Conservation (phyloP, 92 coral and sea anemone species). For the Porites lobata region DNA sequence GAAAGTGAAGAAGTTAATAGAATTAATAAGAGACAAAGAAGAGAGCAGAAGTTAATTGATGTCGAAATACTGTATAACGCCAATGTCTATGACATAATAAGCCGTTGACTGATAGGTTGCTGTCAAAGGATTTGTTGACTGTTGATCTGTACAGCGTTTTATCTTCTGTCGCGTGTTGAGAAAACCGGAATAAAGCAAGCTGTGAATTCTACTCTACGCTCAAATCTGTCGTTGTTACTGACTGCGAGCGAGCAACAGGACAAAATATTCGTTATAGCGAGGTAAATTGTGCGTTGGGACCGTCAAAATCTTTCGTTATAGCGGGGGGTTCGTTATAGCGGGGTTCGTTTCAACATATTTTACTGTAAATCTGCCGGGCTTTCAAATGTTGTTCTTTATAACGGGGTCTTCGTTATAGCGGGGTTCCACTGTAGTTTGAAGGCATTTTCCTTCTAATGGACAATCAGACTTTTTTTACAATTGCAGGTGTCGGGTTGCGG, state of each 20-base stretch:
- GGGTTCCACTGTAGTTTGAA: conserved; percentile 22
- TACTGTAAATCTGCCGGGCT: conserved; percentile 38
- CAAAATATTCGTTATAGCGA: conserved; percentile 61
- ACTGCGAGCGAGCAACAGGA: conserved; percentile 9
- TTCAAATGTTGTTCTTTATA: conserved; percentile 15
- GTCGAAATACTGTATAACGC: conserved; percentile 22
- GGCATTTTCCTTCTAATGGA: too few species aligned
- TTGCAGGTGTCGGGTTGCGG: too few species aligned
- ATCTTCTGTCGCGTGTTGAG: neutral
- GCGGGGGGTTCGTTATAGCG: too few species aligned
- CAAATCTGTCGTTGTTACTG: conserved; percentile 14
- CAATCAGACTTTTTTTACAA: too few species aligned
- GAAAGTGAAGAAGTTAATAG: conserved; percentile 27
- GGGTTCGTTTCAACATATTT: conserved; percentile 24
- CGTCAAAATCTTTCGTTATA: conserved; percentile 3
- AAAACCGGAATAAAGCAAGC: conserved; percentile 11
- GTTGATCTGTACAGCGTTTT: too few species aligned
- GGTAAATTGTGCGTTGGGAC: conserved; percentile 63
- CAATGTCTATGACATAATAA: neutral
- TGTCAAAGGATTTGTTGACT: too few species aligned
- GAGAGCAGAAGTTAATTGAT: neutral
- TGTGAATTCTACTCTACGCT: conserved; percentile 1
- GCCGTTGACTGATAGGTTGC: too few species aligned
- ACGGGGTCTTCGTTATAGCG: conserved; percentile 49
- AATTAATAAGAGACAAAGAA: conserved; percentile 19